Evolutionary conservation across 2,888 invertebrate species (phyloP).

Genomic region (Penaeus monodon): DNA sequence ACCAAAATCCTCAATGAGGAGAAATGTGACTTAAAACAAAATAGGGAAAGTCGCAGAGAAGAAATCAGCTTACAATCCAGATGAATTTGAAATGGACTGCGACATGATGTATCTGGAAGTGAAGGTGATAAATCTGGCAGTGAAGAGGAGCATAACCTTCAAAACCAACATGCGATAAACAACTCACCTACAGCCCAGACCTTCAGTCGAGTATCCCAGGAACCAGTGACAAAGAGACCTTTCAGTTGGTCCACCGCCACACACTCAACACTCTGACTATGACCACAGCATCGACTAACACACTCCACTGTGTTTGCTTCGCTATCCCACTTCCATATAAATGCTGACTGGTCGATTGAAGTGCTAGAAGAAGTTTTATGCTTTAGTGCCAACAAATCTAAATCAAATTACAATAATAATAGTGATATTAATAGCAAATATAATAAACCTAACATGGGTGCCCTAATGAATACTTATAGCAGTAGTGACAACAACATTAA

Average conservation of each 20-base stretch:
- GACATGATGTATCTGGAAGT: too few species aligned
- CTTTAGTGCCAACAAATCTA: neutral
- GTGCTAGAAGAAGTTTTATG: conserved; percentile 37
- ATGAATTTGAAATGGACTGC: too few species aligned
- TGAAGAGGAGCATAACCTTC: too few species aligned
- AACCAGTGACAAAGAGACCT: conserved; percentile 80
- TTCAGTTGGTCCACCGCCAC: conserved; percentile 81
- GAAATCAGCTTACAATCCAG: too few species aligned
- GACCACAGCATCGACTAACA: conserved; percentile 86
- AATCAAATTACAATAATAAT: neutral
- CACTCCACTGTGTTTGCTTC: conserved; percentile 82
- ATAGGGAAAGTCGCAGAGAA: too few species aligned
- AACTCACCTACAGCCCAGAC: conserved; percentile 80
- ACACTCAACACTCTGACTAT: conserved; percentile 92
- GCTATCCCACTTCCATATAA: conserved; percentile 90
- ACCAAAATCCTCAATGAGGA: too few species aligned
- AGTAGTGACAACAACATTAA: too few species aligned
- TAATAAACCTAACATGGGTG: too few species aligned
- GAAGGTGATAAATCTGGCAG: too few species aligned
- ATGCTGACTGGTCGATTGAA: conserved; percentile 88
- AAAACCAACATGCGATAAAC: neutral
- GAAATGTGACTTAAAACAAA: too few species aligned
- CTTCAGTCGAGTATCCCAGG: conserved; percentile 93
- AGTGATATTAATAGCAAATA: neutral
- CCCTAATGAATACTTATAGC: too few species aligned